phyloP scores from a whole-genome alignment of 2,113 vertebrate species.

The Apaloderma vittatum region DNA sequence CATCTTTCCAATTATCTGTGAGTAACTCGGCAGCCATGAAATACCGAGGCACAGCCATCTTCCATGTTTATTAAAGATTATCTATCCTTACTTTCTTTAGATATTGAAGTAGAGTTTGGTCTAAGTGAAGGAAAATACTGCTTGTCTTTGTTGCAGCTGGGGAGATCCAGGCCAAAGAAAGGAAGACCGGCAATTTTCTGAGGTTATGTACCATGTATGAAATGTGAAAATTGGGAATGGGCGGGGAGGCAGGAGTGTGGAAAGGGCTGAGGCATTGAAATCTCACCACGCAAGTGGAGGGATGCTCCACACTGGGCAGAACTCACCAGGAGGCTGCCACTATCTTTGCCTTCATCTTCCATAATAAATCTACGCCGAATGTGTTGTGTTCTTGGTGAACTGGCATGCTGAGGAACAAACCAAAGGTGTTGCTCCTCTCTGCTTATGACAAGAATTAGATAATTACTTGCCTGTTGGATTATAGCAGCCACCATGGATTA shows the following conservation, averaged over 20 bases:
- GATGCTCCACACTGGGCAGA: not conserved
- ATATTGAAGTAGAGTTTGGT: not conserved
- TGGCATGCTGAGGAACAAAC: not conserved
- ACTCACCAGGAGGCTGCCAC: not conserved
- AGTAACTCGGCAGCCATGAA: accelerated
- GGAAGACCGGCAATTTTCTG: not conserved
- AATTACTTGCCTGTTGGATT: not conserved
- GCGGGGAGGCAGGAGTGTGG: not conserved
- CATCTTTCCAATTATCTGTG: not conserved
- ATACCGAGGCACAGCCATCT: not conserved
- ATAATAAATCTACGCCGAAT: not conserved
- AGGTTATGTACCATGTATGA: not conserved
- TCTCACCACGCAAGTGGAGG: not conserved
- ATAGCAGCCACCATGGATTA: not conserved
- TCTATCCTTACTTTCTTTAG: not conserved
- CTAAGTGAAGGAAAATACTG: not conserved
- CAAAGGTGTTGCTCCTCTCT: not conserved
- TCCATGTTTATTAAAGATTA: not conserved
- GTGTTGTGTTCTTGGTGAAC: not conserved
- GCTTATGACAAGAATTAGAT: not conserved
- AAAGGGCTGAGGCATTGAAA: not conserved
- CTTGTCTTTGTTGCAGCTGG: not conserved
- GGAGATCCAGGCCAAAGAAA: not conserved
- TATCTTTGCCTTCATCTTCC: not conserved
- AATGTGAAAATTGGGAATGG: not conserved